Evolutionary conservation across 2,113 vertebrate species (phyloP), one percentile per base, ranked within the genome.

Genomic region (Cololabis saira): DNA sequence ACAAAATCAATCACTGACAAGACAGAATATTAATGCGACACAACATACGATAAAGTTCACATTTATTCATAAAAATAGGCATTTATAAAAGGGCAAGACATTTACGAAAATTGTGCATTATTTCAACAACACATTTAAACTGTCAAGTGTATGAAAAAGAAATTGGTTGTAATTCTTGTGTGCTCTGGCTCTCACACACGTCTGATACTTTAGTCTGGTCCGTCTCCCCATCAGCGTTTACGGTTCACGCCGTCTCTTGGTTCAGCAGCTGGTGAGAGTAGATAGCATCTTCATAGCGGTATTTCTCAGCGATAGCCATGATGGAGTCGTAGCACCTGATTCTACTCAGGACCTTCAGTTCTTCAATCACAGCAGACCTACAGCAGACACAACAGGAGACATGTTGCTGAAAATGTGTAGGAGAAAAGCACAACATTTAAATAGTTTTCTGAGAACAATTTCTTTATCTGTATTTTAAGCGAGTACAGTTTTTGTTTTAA

Each of bases 301-400:
- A 87, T 64, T 95, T 93, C 49, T 93, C 90, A 66, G 92, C 85
- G 64, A 98, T 72, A 18, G 89, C 81, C 80, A 94, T 88, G 19
- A 93, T 93, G n/a, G 91, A 78, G 56, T 80, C 84, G 57, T 95
- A 60, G 80, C 95, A 95, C 82, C 93, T 92, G 69, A 98, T 85
- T 81, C 82, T 91, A 76, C 94, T 75, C 67, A 99, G 72, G 74
- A 97, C 81, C 74, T 90, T 86, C 62, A 97, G 79, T 57, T 95
- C 69, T 76, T 95, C 93, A 71, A 89, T 83, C 51, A 95, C 87
- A 90, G 93, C 84, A 68, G 93, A 79, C 77, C 97, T 99, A 18
- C n/a, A 72, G 57, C 0, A 58, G 12, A 44, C 57, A 47, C 0
- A 58, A 11, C 37, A 49, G 41, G 15, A 19, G 30, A 43, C 3